Evolutionary conservation across 1,140 invertebrate species (phyloP).

Genomic region (Pseudomyrmex pallidus): DNA sequence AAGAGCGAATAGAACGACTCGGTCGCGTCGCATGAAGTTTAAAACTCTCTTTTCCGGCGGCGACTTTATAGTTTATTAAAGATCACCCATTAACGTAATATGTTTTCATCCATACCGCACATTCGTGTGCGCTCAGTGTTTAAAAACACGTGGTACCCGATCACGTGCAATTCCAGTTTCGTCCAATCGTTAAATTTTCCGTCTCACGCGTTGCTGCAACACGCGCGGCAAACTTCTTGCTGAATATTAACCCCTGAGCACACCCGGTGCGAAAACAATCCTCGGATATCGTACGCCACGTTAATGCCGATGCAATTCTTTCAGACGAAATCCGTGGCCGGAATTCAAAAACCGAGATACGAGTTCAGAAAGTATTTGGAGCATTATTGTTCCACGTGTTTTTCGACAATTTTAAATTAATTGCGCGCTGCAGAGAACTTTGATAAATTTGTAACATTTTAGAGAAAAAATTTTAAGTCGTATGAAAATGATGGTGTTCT

Average conservation of each 20-base stretch:
- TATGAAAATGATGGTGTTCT: too few relatives aligned
- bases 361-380: background rate
- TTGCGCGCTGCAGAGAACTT: background rate
- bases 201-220: background rate
- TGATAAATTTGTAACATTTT: background rate
- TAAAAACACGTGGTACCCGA: constrained; percentile 5
- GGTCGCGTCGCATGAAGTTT: constrained; percentile 43
- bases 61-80: constrained; percentile 77
- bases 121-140: background rate
- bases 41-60: constrained; percentile 46
- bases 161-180: constrained; percentile 28
- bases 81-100: constrained; percentile 70
- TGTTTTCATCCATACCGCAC: constrained; percentile 37
- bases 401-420: background rate
- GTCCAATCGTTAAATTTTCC: constrained; percentile 52
- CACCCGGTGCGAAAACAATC: constrained; percentile 41
- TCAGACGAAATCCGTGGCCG: constrained; percentile 11
- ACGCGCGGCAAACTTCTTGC: background rate
- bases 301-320: constrained; percentile 31
- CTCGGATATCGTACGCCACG: constrained; percentile 27
- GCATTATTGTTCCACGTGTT: background rate
- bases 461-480: background rate
- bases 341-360: constrained; percentile 30
- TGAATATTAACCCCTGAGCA: constrained; percentile 39
- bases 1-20: constrained; percentile 19